These are phyloP conservation scores for Fundulus diaphanus DNA, from an alignment of 2,797 vertebrate species.

Conservation along the genomic window DNA sequence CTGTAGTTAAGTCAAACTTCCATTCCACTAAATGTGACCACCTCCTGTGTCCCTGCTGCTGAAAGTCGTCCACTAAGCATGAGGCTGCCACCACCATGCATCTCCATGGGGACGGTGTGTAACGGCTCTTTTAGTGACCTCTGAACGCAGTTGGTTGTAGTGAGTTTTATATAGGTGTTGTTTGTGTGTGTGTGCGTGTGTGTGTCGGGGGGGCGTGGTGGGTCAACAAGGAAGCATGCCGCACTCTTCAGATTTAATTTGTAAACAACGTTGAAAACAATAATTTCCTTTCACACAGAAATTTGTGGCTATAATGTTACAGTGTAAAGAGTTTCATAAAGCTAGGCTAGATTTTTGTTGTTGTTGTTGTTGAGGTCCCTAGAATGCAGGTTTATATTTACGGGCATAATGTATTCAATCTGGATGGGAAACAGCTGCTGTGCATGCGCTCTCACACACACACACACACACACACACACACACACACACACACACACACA, in stretches of 20 bases:
- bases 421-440: conserved; percentile 1
- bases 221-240: no score
- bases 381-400: background rate
- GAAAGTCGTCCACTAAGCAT: background rate
- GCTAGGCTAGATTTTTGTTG: no score
- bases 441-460: background rate
- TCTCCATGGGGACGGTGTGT: background rate
- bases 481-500: background rate
- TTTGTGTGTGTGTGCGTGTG: no score
- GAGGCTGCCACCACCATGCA: background rate
- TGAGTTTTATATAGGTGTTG: background rate
- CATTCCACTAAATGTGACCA: no score
- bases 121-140: background rate
- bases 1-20: no score
- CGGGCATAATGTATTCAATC: background rate
- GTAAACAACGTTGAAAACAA: no score
- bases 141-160: background rate
- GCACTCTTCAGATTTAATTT: no score
- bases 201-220: no score
- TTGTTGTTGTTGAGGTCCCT: background rate
- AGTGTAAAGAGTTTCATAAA: no score
- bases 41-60: background rate
- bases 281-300: background rate
- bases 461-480: background rate
- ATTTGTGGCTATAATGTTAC: no score